Evolutionary conservation across 2,113 vertebrate genomes (phyloP).

Genomic region (Nannobrachium achirus): DNA sequence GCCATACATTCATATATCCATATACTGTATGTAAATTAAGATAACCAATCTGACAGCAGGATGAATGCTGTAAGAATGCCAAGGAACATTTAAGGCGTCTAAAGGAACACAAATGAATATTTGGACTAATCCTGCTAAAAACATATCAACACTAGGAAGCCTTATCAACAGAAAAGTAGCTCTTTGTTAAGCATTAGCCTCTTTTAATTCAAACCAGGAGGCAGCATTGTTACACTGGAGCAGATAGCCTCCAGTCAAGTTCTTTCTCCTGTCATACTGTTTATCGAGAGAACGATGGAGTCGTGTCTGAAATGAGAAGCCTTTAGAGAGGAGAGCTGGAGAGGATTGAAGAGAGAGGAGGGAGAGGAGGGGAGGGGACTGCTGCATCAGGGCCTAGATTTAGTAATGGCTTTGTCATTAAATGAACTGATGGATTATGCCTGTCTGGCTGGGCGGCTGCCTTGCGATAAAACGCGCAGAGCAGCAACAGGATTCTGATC

Average conservation of each 20-base stretch:
- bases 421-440: constrained; percentile 55
- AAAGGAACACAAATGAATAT: not conserved
- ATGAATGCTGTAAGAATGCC: constrained; percentile 9
- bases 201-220: constrained; percentile 17
- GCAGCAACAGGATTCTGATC: constrained; percentile 1
- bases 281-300: constrained; percentile 14
- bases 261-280: constrained; percentile 14
- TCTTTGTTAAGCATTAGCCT: constrained; percentile 15
- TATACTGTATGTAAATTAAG: constrained; percentile 61
- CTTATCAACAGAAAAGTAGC: not conserved
- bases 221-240: constrained; percentile 1
- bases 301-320: constrained; percentile 15
- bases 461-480: constrained; percentile 26
- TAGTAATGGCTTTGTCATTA: constrained; percentile 42
- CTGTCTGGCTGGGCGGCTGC: constrained; percentile 29
- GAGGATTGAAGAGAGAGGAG: constrained; percentile 6
- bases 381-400: constrained; percentile 22
- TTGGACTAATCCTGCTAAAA: constrained; percentile 20
- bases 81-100: constrained; percentile 33
- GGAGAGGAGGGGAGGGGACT: not conserved
- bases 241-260: constrained; percentile 7
- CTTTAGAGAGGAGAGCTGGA: constrained; percentile 27
- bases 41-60: constrained; percentile 30
- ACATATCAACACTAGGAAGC: constrained; percentile 12
- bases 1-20: constrained; percentile 34